These are phyloP conservation scores for Apostichopus californicus DNA, from an alignment of 35 echinoderm and acorn worm species.

Conservation along the genomic window DNA sequence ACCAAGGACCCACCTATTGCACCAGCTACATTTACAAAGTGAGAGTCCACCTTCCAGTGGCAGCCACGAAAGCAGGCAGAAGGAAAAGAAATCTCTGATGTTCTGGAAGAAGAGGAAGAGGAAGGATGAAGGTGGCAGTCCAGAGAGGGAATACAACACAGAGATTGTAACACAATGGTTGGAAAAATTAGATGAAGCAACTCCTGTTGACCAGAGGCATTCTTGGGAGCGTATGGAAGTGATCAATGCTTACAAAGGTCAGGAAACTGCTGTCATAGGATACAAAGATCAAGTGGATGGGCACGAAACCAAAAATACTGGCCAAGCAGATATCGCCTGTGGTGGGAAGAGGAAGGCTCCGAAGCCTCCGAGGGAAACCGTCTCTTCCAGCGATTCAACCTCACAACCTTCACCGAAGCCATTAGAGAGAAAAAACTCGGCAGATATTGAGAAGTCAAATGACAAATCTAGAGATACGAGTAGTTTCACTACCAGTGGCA, in stretches of 20 bases:
- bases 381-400: conserved; percentile 3
- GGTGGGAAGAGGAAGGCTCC: conserved; percentile 71
- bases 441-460: not conserved
- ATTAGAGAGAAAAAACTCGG: conserved; percentile 32
- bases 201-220: conserved; percentile 34
- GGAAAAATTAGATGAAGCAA: conserved; percentile 44
- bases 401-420: not conserved
- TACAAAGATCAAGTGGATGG: conserved; percentile 33
- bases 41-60: conserved; percentile 28
- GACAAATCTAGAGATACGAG: not conserved
- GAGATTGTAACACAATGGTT: conserved; percentile 82
- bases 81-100: conserved; percentile 51
- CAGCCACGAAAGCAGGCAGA: conserved; percentile 8
- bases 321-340: not conserved
- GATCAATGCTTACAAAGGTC: conserved; percentile 88
- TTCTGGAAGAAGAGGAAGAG: conserved; percentile 66
- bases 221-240: conserved; percentile 90
- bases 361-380: conserved; percentile 51
- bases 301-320: not conserved
- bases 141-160: conserved; percentile 84
- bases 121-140: conserved; percentile 75
- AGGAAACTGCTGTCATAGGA: conserved; percentile 73
- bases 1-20: conserved; percentile 14
- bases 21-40: conserved; percentile 26
- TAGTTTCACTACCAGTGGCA: not conserved